A percentile compares a stretch with the other conserved stretches of the same genome.
phyloP scores from a whole-genome alignment of 2,888 invertebrate species.

The Eupithecia centaureata region DNA sequence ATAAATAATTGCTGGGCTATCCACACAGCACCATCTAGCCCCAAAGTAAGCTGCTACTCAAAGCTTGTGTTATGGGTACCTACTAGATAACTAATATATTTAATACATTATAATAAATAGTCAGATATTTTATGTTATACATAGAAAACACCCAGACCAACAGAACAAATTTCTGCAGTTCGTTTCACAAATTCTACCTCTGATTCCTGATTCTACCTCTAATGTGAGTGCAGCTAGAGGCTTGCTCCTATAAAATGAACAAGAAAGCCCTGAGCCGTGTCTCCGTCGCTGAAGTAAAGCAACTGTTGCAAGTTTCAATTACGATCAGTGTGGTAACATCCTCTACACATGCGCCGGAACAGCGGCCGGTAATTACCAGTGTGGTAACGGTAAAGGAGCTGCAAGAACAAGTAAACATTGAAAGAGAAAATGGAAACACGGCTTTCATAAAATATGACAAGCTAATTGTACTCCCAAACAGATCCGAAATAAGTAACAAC shows the following conservation, averaged over 20 bases:
- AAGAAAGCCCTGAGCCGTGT: slow-evolving; percentile 3
- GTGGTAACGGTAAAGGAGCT: slow-evolving; percentile 29
- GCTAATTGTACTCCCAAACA: background rate
- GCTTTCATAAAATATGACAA: background rate
- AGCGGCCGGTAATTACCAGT: slow-evolving; percentile 35
- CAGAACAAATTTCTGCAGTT: too few species aligned
- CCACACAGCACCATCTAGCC: too few species aligned
- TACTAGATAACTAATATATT: too few species aligned
- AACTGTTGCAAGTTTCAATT: slow-evolving; percentile 64
- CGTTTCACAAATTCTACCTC: too few species aligned
- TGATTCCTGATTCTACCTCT: background rate
- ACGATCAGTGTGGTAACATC: slow-evolving; percentile 65
- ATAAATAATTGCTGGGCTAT: too few species aligned
- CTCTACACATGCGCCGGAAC: slow-evolving; percentile 46
- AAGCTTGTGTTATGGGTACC: too few species aligned
- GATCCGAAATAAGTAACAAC: too few species aligned
- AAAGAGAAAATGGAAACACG: background rate
- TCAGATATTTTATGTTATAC: too few species aligned
- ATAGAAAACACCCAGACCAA: too few species aligned
- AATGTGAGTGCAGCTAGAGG: background rate
- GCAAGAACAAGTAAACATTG: background rate
- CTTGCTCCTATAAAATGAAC: background rate
- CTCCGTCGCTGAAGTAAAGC: slow-evolving; percentile 15
- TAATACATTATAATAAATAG: too few species aligned
- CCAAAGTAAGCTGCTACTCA: too few species aligned